A percentile compares a stretch with the other conserved stretches of the same genome.
Evolutionary conservation across 2,797 vertebrate genomes (phyloP).

Genomic region (Arctocebus calabarensis): DNA sequence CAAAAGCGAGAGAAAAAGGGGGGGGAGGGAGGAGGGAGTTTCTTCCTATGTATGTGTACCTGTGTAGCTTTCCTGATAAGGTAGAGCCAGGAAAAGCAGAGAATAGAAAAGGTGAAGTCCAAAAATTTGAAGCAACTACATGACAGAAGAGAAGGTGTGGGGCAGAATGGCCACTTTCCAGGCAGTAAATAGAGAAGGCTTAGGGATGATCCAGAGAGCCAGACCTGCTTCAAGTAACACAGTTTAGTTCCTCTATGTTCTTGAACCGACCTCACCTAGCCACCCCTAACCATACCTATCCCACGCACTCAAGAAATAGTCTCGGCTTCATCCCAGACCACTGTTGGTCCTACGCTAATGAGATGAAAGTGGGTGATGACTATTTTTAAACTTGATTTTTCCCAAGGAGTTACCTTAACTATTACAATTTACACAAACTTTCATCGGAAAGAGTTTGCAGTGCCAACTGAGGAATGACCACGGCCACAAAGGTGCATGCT

Average conservation of each 20-base stretch:
- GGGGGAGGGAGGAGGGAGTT: not conserved
- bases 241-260: not conserved
- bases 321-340: conserved; percentile 34
- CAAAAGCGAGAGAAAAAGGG: not conserved
- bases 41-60: not conserved
- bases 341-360: not conserved
- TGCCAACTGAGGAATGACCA: not conserved
- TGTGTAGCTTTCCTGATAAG: not conserved
- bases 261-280: not conserved
- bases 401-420: conserved; percentile 7
- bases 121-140: not conserved
- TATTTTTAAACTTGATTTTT: conserved; percentile 26
- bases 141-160: not conserved
- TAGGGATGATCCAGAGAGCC: not conserved
- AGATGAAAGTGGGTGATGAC: not conserved
- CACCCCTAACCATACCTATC: not conserved
- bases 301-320: not conserved
- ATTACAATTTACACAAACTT: conserved; percentile 18
- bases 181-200: not conserved
- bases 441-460: not conserved
- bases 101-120: not conserved
- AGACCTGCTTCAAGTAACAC: not conserved
- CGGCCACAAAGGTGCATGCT: not conserved
- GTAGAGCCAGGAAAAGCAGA: not conserved
- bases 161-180: not conserved